Percentiles rank a stretch among this genome's conserved stretches.
These are phyloP conservation scores for Trichonephila clavipes DNA, from an alignment of 1,140 invertebrate genomes.

Conservation along the genomic window DNA sequence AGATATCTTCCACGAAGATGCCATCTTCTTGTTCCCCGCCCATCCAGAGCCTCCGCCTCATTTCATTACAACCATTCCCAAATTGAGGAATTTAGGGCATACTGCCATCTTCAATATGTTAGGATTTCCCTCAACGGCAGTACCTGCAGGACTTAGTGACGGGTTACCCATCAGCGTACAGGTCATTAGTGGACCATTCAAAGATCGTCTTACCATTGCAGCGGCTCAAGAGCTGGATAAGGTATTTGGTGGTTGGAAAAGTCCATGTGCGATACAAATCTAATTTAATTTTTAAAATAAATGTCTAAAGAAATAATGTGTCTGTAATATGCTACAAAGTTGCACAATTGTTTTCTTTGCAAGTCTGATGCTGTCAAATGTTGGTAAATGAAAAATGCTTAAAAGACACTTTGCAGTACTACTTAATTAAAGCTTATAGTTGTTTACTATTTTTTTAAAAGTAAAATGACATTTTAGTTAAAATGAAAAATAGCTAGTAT, in stretches of 20 bases:
- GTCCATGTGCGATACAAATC: slow-evolving; percentile 27
- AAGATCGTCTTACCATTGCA: slow-evolving; percentile 78
- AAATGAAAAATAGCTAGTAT: no score
- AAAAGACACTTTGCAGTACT: no score
- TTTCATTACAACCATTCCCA: slow-evolving; percentile 85
- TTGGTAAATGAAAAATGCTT: no score
- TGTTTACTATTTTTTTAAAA: no score
- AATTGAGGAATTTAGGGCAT: slow-evolving; percentile 92
- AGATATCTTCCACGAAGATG: slow-evolving; percentile 85
- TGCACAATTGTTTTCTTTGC: no score
- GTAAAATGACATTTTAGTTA: no score
- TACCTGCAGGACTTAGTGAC: slow-evolving; percentile 81
- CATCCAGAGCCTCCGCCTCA: slow-evolving; percentile 83
- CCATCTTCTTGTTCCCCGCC: slow-evolving; percentile 91
- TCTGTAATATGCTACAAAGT: no score
- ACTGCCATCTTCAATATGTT: slow-evolving; percentile 83
- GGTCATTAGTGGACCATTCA: slow-evolving; percentile 79
- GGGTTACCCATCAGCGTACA: slow-evolving; percentile 82
- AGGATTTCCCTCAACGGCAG: slow-evolving; percentile 81
- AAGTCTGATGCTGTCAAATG: no score
- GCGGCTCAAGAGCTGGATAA: slow-evolving; percentile 79
- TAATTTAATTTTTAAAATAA: background rate
- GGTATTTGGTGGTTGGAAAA: slow-evolving; percentile 79
- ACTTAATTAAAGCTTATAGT: no score
- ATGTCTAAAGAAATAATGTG: no score